These are phyloP conservation scores for Melinaea menophilus DNA, from an alignment of 2,888 invertebrate genomes.

Conservation along the genomic window DNA sequence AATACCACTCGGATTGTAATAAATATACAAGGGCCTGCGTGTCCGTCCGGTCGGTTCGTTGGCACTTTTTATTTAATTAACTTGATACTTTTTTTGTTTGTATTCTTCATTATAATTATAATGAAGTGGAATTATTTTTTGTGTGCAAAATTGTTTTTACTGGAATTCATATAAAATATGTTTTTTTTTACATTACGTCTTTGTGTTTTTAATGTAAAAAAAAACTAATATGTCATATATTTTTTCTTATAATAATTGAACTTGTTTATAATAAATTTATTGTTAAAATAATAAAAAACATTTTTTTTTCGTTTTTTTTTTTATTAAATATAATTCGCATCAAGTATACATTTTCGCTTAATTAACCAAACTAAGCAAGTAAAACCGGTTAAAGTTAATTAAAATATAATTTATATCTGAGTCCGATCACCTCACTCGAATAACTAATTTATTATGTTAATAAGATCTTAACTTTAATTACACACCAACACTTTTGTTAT, in stretches of 20 bases:
- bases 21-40: slow-evolving; percentile 61
- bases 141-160: not conserved
- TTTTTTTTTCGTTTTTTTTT: too few species aligned
- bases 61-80: slow-evolving; percentile 48
- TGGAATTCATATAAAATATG: not conserved
- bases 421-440: slow-evolving; percentile 29
- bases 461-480: slow-evolving; percentile 30
- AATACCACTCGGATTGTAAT: slow-evolving; percentile 47
- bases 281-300: too few species aligned
- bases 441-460: slow-evolving; percentile 31
- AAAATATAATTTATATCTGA: slow-evolving; percentile 31
- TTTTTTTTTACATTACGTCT: too few species aligned
- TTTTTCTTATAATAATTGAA: too few species aligned
- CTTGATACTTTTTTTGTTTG: slow-evolving; percentile 38
- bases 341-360: slow-evolving; percentile 23
- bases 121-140: slow-evolving; percentile 13
- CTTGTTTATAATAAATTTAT: too few species aligned
- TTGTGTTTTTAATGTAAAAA: too few species aligned
- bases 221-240: too few species aligned
- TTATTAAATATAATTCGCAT: too few species aligned
- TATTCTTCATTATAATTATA: slow-evolving; percentile 32
- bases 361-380: slow-evolving; percentile 31
- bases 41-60: slow-evolving; percentile 35
- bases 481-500: slow-evolving; percentile 10
- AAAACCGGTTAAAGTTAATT: slow-evolving; percentile 29